A percentile compares a stretch with the other conserved stretches of the same genome.
Conservation (phyloP, 2,797 vertebrate species). For the Pangasius krempfi region DNA sequence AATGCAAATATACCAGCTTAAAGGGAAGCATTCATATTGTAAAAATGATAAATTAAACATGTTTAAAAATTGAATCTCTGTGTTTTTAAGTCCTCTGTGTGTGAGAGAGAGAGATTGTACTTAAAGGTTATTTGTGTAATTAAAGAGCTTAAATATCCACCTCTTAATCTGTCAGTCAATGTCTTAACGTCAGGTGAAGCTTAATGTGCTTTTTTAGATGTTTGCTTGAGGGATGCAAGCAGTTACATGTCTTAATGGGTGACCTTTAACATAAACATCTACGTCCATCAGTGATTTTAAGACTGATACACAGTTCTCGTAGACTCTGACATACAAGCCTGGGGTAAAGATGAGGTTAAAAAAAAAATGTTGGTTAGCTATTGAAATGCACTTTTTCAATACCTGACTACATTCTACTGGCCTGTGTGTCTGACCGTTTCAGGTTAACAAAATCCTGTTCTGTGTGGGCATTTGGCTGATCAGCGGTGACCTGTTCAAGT, state of each 20-base stretch:
- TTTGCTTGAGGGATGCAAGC: neutral
- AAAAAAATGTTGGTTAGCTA: neutral
- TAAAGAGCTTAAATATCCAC: constrained; percentile 48
- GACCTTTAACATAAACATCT: neutral
- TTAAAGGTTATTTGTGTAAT: constrained; percentile 55
- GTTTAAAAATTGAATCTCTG: neutral
- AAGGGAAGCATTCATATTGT: constrained; percentile 24
- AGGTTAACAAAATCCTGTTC: neutral
- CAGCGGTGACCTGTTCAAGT: neutral
- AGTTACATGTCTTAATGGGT: neutral
- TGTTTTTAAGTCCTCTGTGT: neutral
- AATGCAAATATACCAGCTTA: constrained; percentile 24
- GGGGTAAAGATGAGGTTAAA: neutral
- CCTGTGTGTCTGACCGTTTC: neutral
- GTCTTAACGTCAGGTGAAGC: constrained; percentile 21
- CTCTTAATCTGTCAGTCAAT: constrained; percentile 39
- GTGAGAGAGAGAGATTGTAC: neutral
- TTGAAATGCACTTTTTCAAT: neutral
- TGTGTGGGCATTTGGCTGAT: neutral
- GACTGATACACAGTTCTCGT: neutral
- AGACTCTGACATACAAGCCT: neutral
- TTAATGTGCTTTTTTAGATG: neutral
- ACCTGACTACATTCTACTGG: neutral
- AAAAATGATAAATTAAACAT: constrained; percentile 41
- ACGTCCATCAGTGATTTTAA: neutral